Base-by-base conservation (phyloP, 2,888 invertebrate species). In the Clistopyga incitator region DNA sequence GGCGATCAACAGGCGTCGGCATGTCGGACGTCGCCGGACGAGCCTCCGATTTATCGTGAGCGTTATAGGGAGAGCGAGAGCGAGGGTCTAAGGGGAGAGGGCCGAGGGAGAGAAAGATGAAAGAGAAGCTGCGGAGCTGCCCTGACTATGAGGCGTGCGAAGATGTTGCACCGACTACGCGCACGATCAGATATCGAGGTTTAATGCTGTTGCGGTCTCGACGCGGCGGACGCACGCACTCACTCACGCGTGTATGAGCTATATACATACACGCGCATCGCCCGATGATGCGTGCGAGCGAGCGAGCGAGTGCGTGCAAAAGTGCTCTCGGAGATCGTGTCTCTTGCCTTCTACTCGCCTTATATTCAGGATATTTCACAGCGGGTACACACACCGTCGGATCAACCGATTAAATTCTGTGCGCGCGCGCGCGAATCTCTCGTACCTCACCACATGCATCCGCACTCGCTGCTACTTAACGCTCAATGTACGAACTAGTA, bases 1-100 rank as follows among this genome's bases (percentile, higher is more conserved):
- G 34, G 77, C 70, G 89, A 90, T 90, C 90, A 90, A 90, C 90
- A 90, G 89, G 90, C 90, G 88, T 89, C 88, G 84, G 87, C 77
- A 76, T 82, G 86, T 87, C 89, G 86, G 84, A 84, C 81, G 85
- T 83, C 81, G 87, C 86, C 80, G 85, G 79, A 87, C 82, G 81
- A 79, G 83, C 81, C 84, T 86, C 82, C 86, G 87, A 90, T 86
- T 87, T 86, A 84, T 86, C 80, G 84, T 47, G 77, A 80, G 80
- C 82, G 77, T 65, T 65, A 56, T 25, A 23, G 75, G 50, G 61
- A 45, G 72, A 70, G 38, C 34, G 74, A 70, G 65, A 29, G 29
- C n/a, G 42, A 25, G 59, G 38, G 20, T 45, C 23, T 47, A 15
- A 75, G 61, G 52, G 8, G 71, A 56, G 50, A 10, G 52, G 50